Base-by-base conservation (phyloP, 2,113 vertebrate genomes). In the Oenanthe melanoleuca region DNA sequence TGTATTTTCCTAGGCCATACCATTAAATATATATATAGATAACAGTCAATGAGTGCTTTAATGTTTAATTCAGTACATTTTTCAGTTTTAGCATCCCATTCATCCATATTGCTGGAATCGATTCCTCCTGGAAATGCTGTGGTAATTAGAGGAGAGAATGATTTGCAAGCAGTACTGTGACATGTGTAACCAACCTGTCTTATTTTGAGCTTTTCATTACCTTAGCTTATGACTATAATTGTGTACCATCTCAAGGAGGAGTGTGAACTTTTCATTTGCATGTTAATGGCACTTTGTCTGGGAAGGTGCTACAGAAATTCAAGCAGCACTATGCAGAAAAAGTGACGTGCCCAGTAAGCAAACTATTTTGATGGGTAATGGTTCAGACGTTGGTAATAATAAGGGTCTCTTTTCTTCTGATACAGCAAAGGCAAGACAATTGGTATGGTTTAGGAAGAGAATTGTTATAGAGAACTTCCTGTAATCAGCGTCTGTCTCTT, bases 151-250 rank as follows among this genome's bases (percentile, higher is more conserved):
- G 57, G 53, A 92, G 63, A 90, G 44, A 37, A 34, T 66, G 79
- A 73, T 93, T 78, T 88, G 64, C 79, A 64, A 22, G 64, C 25
- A 12, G 57, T 59, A 33, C 79, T 56, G 64, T 86, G 79, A 73
- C 66, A 42, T 33, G 33, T 77, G 82, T 87, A 91, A 59, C 67
- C 67, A 89, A 44, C 71, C 66, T 89, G 52, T 78, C 60, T 86
- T 66, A 25, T 90, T 88, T 86, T 74, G 79, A 94, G 78, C 57
- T 64, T 90, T 77, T 71, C 75, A 45, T 96, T 94, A 49, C 86
- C n/a, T 95, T 45, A 5, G 2, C 52, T 86, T 80, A 71, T 44
- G 71, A 90, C 74, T 93, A 34, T 65, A 91, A 82, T 88, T 89
- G 47, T 80, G 53, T 66, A 29, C 40, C 8, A 5, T 65, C 84